These are phyloP conservation scores for Rutpela maculata DNA, from an alignment of 2,888 invertebrate genomes.

Conservation along the genomic window DNA sequence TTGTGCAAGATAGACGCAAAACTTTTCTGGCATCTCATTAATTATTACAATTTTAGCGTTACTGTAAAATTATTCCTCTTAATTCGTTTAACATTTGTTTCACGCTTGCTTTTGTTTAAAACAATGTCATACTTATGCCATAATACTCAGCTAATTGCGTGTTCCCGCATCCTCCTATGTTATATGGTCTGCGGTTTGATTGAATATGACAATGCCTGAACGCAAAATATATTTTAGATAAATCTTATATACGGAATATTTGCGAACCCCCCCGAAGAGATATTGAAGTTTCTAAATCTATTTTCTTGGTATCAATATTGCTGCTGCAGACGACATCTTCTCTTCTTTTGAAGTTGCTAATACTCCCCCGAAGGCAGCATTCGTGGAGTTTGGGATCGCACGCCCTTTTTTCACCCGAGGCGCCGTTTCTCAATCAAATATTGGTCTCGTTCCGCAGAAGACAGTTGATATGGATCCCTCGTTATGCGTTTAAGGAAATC, in stretches of 20 bases:
- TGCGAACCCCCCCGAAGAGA: slow-evolving; percentile 42
- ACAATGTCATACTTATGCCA: too few relatives aligned
- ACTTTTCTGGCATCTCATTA: too few relatives aligned
- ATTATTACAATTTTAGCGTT: too few relatives aligned
- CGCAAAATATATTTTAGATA: slow-evolving; percentile 16
- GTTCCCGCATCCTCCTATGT: too few relatives aligned
- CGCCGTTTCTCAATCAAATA: slow-evolving; percentile 57
- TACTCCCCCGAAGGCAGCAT: slow-evolving; percentile 44
- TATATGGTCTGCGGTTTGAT: not conserved
- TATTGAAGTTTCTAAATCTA: slow-evolving; percentile 48
- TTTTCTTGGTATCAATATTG: slow-evolving; percentile 55
- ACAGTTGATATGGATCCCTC: slow-evolving; percentile 52
- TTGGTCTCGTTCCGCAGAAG: slow-evolving; percentile 50
- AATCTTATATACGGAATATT: slow-evolving; percentile 15
- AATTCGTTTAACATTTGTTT: too few relatives aligned
- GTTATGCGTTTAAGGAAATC: slow-evolving; percentile 35
- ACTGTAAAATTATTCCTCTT: too few relatives aligned
- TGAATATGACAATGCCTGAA: not conserved
- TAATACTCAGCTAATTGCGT: too few relatives aligned
- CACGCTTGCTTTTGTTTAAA: too few relatives aligned
- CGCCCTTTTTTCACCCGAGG: slow-evolving; percentile 48
- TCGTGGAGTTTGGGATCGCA: slow-evolving; percentile 44
- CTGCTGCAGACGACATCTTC: slow-evolving; percentile 49
- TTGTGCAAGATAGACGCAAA: too few relatives aligned
- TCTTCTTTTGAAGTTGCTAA: slow-evolving; percentile 47